These are phyloP conservation scores for Escarpia spicata DNA, from an alignment of 2,888 invertebrate species.

Conservation along the genomic window DNA sequence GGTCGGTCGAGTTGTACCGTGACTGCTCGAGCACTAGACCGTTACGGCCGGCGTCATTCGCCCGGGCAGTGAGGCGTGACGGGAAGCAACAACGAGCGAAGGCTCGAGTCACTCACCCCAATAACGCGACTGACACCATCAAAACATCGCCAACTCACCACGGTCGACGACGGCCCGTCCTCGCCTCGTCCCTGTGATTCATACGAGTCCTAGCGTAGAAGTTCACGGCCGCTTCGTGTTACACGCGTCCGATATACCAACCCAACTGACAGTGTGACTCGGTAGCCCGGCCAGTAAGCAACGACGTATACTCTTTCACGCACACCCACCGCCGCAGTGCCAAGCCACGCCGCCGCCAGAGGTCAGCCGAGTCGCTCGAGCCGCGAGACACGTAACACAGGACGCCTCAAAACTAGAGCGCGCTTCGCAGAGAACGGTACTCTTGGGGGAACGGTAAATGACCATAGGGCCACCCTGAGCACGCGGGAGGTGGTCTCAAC, in stretches of 20 bases:
- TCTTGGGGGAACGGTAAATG: neutral
- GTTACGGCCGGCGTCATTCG: neutral
- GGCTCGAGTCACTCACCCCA: neutral
- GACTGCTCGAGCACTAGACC: neutral
- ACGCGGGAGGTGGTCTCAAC: neutral
- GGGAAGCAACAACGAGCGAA: neutral
- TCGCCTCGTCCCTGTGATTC: neutral
- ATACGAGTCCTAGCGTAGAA: neutral
- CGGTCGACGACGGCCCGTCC: neutral
- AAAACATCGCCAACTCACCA: neutral
- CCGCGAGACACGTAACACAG: neutral
- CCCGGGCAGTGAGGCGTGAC: neutral
- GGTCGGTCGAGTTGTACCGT: neutral
- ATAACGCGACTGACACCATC: neutral
- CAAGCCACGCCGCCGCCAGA: neutral
- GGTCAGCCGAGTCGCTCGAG: neutral
- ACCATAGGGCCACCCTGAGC: neutral
- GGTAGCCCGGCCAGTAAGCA: neutral
- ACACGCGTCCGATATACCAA: neutral
- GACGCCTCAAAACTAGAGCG: neutral
- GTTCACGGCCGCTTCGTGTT: neutral
- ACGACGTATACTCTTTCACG: neutral
- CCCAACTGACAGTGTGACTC: conserved; percentile 2
- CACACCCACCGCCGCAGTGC: neutral
- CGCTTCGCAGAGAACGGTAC: neutral